Evolutionary conservation across 1,140 invertebrate genomes (phyloP), one percentile per base, ranked within the genome.

Genomic region (Lepidurus packardi): DNA sequence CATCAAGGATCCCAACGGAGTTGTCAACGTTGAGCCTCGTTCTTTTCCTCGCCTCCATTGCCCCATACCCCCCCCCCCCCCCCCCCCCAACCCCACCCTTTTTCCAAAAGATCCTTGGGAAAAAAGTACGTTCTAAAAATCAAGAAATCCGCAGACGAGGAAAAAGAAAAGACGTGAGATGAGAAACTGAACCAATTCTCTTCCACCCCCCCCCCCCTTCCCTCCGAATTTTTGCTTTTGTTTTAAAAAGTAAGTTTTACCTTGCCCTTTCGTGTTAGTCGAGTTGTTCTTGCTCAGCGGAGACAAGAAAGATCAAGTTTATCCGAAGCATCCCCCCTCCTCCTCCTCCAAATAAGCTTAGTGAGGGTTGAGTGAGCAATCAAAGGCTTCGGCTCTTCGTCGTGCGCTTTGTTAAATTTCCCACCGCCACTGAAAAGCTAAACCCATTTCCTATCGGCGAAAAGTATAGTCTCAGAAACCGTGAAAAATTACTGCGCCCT

Each of bases 141-240:
- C 53, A 21, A 65, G 16, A 65, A 7, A n/a, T 65, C 21, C 16
- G 53, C 16, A 65, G 53, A 13, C 53, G 4, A 65, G 21, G 53
- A 65, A 65, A 65, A 65, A 16, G 10, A 16, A 65, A 65, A 65
- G 53, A 65, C 53, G 53, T 65, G 53, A 65, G 21, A 65, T 16
- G 53, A 65, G 53, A 65, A 65, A 65, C 16, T 65, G 53, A 65
- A 21, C 53, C 53, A 65, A 65, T 65, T 65, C 53, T 65, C 16
- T 65, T 65, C 21, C 21, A 7, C 53, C 21, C 21, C 53, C 21
- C 21, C 21, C 7, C n/a, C 53, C 6, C 16, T 3, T 1, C 13
- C 45, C 13, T 7, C 16, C 21, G 47, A n/a, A 5, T 65, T 65
- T 65, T 65, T n/a, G 47, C 13, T 65, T 65, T 65, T 47, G 4